phyloP scores from a whole-genome alignment of 2,888 invertebrate genomes.

The Taphrorychus bicolor region DNA sequence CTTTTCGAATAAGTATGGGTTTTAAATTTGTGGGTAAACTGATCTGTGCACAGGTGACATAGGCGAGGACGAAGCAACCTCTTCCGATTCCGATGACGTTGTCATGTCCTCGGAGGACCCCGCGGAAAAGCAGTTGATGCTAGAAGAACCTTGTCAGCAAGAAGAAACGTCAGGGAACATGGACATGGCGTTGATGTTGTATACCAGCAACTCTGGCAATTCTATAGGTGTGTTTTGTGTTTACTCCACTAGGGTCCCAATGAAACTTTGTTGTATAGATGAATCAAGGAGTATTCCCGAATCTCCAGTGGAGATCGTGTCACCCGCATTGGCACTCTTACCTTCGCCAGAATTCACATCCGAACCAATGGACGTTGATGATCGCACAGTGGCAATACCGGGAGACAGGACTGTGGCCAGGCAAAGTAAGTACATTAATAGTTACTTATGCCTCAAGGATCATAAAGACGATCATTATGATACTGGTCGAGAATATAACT shows the following conservation, averaged over 20 bases:
- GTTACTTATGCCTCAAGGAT: no score
- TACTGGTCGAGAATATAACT: no score
- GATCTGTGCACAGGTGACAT: conserved; percentile 25
- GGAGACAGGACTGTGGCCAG: conserved; percentile 32
- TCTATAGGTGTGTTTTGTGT: neutral
- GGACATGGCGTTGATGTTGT: conserved; percentile 35
- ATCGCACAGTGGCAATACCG: conserved; percentile 35
- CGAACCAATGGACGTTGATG: conserved; percentile 41
- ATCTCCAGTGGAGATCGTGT: conserved; percentile 37
- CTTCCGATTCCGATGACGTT: conserved; percentile 32
- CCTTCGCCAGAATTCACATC: conserved; percentile 12
- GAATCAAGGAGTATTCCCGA: conserved; percentile 32
- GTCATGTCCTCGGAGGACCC: conserved; percentile 23
- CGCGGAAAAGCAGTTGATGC: conserved; percentile 29
- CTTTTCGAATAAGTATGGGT: neutral
- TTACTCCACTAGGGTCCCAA: neutral
- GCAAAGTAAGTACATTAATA: conserved; percentile 25
- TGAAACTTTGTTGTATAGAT: conserved; percentile 3
- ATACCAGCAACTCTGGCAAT: conserved; percentile 25
- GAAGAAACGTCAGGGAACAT: neutral
- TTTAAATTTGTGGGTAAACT: neutral
- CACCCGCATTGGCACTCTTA: conserved; percentile 30
- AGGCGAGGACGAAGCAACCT: conserved; percentile 31
- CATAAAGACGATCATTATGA: no score
- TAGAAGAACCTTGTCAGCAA: conserved; percentile 27